Evolutionary conservation across 2,113 vertebrate genomes (phyloP), one percentile per base, ranked within the genome.

Genomic region (Andinoacara biseriatus): DNA sequence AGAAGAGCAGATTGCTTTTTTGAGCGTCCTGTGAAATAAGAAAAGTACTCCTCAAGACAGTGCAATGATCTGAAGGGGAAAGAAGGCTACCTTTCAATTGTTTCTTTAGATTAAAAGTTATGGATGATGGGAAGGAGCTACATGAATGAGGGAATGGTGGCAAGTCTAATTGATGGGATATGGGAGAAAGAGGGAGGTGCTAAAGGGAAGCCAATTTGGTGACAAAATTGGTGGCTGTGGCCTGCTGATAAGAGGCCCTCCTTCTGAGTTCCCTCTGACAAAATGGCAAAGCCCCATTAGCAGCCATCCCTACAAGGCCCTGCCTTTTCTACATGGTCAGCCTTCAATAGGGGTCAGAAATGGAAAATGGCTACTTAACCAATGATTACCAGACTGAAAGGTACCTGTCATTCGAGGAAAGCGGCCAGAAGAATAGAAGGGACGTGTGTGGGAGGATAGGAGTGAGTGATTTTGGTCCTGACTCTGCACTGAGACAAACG

Each of bases 351-450:
- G 95, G 93, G 93, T 86, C 90, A 95, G 95, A 86, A 96, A 97
- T 97, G 95, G 95, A 97, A 93, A 97, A 97, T 96, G 95, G 96
- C 96, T 95, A 95, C 94, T 95, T 95, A 94, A 94, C 84, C 94
- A 95, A 94, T 96, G 96, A 97, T 97, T 95, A 96, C 93, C 81
- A 93, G 95, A 97, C 96, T 98, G 97, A 98, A 98, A 97, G 96
- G 97, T 97, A 97, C 96, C 97, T 97, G 97, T 97, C 97, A 97
- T 95, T 94, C 95, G 95, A 96, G 94, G 95, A 95, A 96, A 95
- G 93, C 88, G 93, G 93, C 92, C 89, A 87, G 76, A 76, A 86
- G 87, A 89, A 89, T 86, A 87, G 80, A 83, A 38, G 77, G 49
- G 81, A 58, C 43, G 49, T 57, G 62, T 58, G 67, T 78, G 87